Percentiles rank a stretch among this genome's conserved stretches.
Conservation (phyloP, 2,888 invertebrate genomes). For the Drosophila merina region DNA sequence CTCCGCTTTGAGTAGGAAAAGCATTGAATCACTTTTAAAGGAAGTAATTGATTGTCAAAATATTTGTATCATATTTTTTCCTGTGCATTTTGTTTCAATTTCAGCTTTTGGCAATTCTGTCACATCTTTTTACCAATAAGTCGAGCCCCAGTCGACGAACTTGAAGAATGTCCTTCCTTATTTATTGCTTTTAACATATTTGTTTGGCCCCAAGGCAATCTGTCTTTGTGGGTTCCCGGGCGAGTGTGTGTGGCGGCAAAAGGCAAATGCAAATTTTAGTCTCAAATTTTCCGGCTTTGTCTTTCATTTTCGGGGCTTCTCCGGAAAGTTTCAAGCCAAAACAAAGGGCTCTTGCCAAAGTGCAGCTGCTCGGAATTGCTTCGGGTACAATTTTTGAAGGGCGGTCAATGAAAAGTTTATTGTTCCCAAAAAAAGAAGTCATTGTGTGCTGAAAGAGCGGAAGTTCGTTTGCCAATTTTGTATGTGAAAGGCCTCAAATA, state of each 20-base stretch:
- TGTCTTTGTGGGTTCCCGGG: slow-evolving; percentile 29
- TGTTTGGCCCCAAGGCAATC: slow-evolving; percentile 43
- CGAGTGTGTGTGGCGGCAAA: slow-evolving; percentile 15
- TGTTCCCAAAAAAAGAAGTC: slow-evolving; percentile 29
- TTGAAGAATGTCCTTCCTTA: slow-evolving; percentile 36
- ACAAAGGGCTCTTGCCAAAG: slow-evolving; percentile 44
- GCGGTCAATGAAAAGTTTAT: slow-evolving; percentile 44
- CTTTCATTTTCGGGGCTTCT: slow-evolving; percentile 43
- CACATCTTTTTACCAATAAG: slow-evolving; percentile 33
- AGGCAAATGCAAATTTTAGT: slow-evolving; percentile 48
- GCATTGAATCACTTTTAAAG: no score
- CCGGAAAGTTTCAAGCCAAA: slow-evolving; percentile 45
- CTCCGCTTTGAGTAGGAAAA: no score
- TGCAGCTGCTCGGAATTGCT: slow-evolving; percentile 44
- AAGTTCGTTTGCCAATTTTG: slow-evolving; percentile 23
- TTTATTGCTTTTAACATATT: slow-evolving; percentile 48
- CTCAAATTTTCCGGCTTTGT: slow-evolving; percentile 49
- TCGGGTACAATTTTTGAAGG: slow-evolving; percentile 25
- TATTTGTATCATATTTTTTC: not conserved
- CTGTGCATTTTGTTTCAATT: not conserved
- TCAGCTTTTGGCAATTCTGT: slow-evolving; percentile 1
- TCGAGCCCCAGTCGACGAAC: slow-evolving; percentile 20
- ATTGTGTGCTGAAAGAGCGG: slow-evolving; percentile 2
- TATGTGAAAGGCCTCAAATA: slow-evolving; percentile 23
- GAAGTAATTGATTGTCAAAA: not conserved